Percentiles rank a stretch among this genome's conserved stretches.
Conservation (phyloP, 2,888 invertebrate species). For the Conomelus anceps region DNA sequence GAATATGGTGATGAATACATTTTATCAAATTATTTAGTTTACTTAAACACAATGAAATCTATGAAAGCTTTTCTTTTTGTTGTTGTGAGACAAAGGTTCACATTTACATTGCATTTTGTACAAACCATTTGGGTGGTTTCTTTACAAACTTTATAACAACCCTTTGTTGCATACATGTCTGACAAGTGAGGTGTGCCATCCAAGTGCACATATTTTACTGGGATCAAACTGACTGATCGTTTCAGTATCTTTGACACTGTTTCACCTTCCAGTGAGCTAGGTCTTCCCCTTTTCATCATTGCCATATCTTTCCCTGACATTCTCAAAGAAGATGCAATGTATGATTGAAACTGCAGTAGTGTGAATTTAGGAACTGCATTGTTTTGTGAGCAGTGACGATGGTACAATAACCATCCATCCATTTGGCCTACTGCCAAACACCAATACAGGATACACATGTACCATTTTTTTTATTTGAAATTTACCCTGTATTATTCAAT, state of each 20-base stretch:
- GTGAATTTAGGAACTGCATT: background rate
- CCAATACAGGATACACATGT: too few species aligned
- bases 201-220: background rate
- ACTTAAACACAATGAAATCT: background rate
- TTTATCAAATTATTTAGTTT: background rate
- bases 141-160: background rate
- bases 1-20: too few species aligned
- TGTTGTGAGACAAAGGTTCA: background rate
- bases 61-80: background rate
- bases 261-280: too few species aligned
- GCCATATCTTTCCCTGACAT: too few species aligned
- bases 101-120: background rate
- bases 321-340: too few species aligned
- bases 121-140: background rate
- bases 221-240: background rate
- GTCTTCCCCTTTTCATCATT: too few species aligned
- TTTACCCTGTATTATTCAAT: too few species aligned
- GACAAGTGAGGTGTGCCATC: background rate
- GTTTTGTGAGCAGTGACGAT: too few species aligned
- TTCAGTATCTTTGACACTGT: background rate
- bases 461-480: too few species aligned
- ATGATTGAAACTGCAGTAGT: background rate
- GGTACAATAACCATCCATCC: too few species aligned
- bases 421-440: too few species aligned
- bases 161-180: background rate